phyloP scores from a whole-genome alignment of 2,797 vertebrate genomes.

The Danio albolineatus region DNA sequence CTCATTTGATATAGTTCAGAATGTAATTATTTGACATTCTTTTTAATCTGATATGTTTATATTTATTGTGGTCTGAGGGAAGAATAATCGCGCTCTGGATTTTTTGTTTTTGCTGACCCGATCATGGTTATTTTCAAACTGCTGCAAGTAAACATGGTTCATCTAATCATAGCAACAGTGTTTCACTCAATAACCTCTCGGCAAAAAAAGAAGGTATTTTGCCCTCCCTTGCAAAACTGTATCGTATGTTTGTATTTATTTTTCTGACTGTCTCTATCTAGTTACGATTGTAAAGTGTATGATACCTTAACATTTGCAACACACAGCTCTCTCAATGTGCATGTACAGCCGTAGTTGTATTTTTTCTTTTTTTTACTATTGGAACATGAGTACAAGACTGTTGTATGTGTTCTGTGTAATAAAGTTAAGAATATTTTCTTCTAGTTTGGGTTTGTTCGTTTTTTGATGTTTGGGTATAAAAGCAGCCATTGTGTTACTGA shows the following conservation, averaged over 20 bases:
- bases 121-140: constrained; percentile 27
- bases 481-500: neutral
- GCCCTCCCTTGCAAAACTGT: constrained; percentile 42
- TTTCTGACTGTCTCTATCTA: constrained; percentile 57
- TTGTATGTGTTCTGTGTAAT: constrained; percentile 92
- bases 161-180: constrained; percentile 33
- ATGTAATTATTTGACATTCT: constrained; percentile 17
- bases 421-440: constrained; percentile 87
- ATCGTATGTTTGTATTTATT: constrained; percentile 56
- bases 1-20: constrained; percentile 16
- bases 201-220: constrained; percentile 24
- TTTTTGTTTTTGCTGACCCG: constrained; percentile 19
- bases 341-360: constrained; percentile 91
- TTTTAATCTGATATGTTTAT: neutral
- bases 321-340: constrained; percentile 70
- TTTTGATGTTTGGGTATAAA: neutral
- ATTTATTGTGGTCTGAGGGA: constrained; percentile 8
- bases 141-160: constrained; percentile 28
- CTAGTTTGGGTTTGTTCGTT: constrained; percentile 61
- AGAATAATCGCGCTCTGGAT: constrained; percentile 15
- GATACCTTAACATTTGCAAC: constrained; percentile 47
- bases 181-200: constrained; percentile 37
- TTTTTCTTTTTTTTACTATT: constrained; percentile 81
- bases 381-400: constrained; percentile 78
- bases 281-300: constrained; percentile 56